Evolutionary conservation across 2,888 invertebrate species (phyloP).

Genomic region (Orthonychiurus folsomi): DNA sequence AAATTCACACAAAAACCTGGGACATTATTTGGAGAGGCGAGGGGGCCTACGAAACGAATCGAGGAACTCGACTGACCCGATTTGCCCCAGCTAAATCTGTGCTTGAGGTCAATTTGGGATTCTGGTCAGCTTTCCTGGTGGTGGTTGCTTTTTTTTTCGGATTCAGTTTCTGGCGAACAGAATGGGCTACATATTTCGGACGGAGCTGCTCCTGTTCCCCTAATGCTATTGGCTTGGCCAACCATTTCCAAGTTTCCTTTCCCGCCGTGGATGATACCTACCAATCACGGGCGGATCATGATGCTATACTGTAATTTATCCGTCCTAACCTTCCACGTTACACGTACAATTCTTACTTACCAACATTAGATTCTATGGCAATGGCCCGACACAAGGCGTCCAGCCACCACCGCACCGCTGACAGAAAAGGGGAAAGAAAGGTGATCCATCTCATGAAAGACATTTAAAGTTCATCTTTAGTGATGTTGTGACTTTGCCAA

Average conservation of each 20-base stretch:
- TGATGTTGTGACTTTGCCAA: conserved; percentile 35
- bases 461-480: conserved; percentile 39
- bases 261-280: no score
- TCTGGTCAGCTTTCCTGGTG: background rate
- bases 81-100: background rate
- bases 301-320: background rate
- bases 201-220: no score
- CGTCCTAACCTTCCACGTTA: no score
- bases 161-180: no score
- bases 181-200: no score
- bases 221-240: background rate
- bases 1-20: background rate
- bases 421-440: background rate
- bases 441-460: conserved; percentile 15
- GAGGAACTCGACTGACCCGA: background rate
- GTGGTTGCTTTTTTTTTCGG: background rate
- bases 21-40: background rate
- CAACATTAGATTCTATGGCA: background rate
- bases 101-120: background rate
- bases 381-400: no score
- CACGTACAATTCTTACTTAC: background rate
- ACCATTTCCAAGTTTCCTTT: background rate
- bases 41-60: no score
- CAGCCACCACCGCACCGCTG: background rate
- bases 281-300: background rate